Evolutionary conservation across 1,140 invertebrate genomes (phyloP).

Genomic region (Magallana ariakensis): DNA sequence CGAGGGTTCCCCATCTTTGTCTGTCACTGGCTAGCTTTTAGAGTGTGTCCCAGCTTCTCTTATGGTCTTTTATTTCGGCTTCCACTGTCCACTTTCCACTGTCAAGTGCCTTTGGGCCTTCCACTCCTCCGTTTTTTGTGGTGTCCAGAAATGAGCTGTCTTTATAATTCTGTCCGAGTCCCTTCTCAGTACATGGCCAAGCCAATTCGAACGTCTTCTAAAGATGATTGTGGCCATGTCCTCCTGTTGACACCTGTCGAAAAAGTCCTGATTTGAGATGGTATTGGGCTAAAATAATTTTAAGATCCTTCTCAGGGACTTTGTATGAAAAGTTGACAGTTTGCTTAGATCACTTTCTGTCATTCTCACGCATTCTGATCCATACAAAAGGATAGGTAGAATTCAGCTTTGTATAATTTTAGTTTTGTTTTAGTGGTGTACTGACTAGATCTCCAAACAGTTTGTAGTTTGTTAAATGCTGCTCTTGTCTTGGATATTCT

Average conservation of each 20-base stretch:
- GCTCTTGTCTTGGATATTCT: constrained; percentile 26
- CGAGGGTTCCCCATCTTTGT: too few species aligned
- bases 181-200: too few species aligned
- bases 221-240: too few species aligned
- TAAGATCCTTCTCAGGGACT: constrained; percentile 9
- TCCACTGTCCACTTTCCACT: too few species aligned
- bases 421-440: constrained; percentile 36
- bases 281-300: background rate
- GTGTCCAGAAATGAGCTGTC: too few species aligned
- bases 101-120: too few species aligned
- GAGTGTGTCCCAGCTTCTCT: too few species aligned
- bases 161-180: too few species aligned
- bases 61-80: too few species aligned
- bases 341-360: constrained; percentile 13
- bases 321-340: constrained; percentile 44
- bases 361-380: constrained; percentile 31
- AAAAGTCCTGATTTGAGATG: constrained; percentile 39
- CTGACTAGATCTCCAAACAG: constrained; percentile 30
- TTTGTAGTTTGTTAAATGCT: constrained; percentile 6
- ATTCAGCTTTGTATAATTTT: constrained; percentile 25
- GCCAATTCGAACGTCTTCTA: too few species aligned
- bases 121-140: too few species aligned
- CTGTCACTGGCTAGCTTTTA: too few species aligned
- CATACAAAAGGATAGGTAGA: constrained; percentile 35
- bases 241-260: constrained; percentile 33